Evolutionary conservation across 2,888 invertebrate species (phyloP), one percentile per base, ranked within the genome.

Genomic region (Acronicta aceris): DNA sequence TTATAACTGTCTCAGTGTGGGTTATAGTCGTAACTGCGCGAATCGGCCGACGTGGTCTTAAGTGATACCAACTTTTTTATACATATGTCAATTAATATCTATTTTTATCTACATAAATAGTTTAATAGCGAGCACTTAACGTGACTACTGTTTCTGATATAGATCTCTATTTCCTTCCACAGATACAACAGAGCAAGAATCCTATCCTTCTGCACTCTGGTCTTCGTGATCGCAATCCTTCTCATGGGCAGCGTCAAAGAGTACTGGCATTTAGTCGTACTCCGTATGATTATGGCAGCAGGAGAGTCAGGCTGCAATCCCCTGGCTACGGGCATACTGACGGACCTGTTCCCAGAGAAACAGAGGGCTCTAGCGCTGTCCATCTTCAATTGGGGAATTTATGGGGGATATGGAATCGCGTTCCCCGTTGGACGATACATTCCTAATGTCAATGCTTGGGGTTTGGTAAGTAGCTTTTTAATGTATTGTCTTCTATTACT

Each of bases 311-410:
- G 97, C 1, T 98, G 98, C 87, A 98, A 98, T 91, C 98, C 98
- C 0, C 89, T 98, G 60, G 97, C 98, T 0, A 98, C 98, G 0
- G 98, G 98, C 7, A 96, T 98, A 48, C 94, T 98, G 62, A 97
- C 97, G 0, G 98, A 98, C 83, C 96, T 97, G 81, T 97, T 98
- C 84, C 96, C 97, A 0, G 97, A 97, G 84, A 95, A 96, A 66
- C 97, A 98, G 82, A 95, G 98, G 59, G 98, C 98, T 1, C 90
- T 98, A 43, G 98, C 98, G 13, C 96, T 98, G 95, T 98, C 98
- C 0, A 96, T 99, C 67, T 98, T 98, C 95, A 98, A 98, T 90
- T 98, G 98, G 98, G 98, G 99, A 12, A 98, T 98, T 75, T 99
- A 98, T 84, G 98, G 98, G 36, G 98, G 98, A 3, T 98, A 98